Conservation (phyloP, 2,797 vertebrate genomes). For the Aphelocoma californica region DNA sequence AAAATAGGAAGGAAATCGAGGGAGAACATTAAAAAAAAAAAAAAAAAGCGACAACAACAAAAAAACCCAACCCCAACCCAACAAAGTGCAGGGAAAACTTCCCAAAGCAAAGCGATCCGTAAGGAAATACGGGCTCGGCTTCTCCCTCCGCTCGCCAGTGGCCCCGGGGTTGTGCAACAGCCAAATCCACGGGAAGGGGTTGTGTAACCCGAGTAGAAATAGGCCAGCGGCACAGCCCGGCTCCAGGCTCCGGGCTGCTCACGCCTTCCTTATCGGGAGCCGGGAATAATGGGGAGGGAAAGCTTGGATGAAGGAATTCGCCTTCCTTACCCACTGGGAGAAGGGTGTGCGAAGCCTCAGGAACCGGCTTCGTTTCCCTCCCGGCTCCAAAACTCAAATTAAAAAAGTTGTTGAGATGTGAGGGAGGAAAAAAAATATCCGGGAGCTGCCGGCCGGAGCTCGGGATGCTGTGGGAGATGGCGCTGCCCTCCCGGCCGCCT, state of each 20-base stretch:
- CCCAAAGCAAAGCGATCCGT: background rate
- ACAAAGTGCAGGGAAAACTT: background rate
- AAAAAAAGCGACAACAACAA: too few relatives aligned
- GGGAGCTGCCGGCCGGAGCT: background rate
- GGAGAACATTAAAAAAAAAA: too few relatives aligned
- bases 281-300: background rate
- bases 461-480: background rate
- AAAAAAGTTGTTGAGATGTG: background rate
- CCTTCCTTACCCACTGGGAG: rapidly evolving
- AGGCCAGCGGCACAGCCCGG: background rate
- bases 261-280: background rate
- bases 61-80: background rate
- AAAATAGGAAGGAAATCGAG: background rate
- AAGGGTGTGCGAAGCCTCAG: background rate
- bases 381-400: background rate
- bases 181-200: background rate
- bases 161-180: slow-evolving; percentile 32
- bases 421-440: rapidly evolving
- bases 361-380: background rate
- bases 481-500: background rate
- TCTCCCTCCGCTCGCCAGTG: background rate
- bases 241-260: background rate
- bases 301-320: background rate
- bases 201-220: slow-evolving; percentile 36
- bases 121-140: background rate